Base-by-base conservation (phyloP, 2,113 vertebrate genomes). In the Sapajus apella region DNA sequence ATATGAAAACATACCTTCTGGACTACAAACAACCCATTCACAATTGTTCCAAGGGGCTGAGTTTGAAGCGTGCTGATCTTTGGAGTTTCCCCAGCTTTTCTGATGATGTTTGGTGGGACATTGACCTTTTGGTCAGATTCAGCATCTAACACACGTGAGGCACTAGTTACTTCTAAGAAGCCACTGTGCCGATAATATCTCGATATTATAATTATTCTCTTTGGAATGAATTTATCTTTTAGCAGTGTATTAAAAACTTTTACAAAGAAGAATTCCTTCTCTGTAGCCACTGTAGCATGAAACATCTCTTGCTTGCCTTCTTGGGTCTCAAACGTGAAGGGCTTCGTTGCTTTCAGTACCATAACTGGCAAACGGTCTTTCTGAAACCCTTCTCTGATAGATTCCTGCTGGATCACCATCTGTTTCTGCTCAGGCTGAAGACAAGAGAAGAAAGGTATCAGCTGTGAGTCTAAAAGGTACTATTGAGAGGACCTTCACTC, bases 171-270 rank as follows among this genome's bases (percentile, higher is more conserved):
- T 25, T 97, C 90, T 10, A 95, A 43, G 47, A 88, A 93, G 40
- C 35, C 27, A 58, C 9, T 23, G 4, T n/a, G 40, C 64, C 55
- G 12, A 73, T 58, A 68, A 84, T 83, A 92, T 32, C 81, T 81
- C 61, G 90, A 91, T 80, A 95, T 84, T 37, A n/a, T 25, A 76
- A 91, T 91, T n/a, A 43, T 81, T 81, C 27, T 87, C n/a, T 73
- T 76, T 85, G 56, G 47, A 30, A 3, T 61, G 58, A 91, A 91
- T 75, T 96, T 91, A 70, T 81, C 82, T 79, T 91, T 79, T 20
- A 93, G 6, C 25, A 45, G 20, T 66, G n/a, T 84, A 25, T 88
- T 43, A 47, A 91, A 88, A 91, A 91, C 47, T 76, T 85, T 95
- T 21, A 94, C 89, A 35, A 50, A 58, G 25, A 90, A 83, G 55